Percentiles rank a stretch among this genome's conserved stretches.
These are phyloP conservation scores for Hestina assimilis DNA, from an alignment of 1,140 invertebrate species.

Conservation along the genomic window DNA sequence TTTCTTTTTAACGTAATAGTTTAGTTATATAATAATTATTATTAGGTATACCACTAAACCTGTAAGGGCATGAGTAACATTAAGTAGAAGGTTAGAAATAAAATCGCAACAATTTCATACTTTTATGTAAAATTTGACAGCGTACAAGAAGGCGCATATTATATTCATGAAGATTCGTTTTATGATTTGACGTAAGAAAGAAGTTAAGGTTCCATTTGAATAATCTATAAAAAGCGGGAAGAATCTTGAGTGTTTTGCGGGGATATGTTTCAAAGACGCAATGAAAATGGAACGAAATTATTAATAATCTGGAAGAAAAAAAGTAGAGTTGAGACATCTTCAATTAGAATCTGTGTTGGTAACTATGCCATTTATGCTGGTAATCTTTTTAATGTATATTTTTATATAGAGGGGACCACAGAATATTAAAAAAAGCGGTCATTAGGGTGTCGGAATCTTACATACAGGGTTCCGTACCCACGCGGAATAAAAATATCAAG, in stretches of 20 bases:
- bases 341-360: too few relatives aligned
- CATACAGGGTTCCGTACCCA: too few relatives aligned
- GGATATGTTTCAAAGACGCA: neutral
- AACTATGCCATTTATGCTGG: too few relatives aligned
- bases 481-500: too few relatives aligned
- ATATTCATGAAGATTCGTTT: constrained; percentile 49
- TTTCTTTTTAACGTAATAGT: too few relatives aligned
- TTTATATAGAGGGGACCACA: too few relatives aligned
- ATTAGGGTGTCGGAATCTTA: too few relatives aligned
- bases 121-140: constrained; percentile 17
- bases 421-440: too few relatives aligned
- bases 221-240: constrained; percentile 39
- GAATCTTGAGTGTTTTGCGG: neutral
- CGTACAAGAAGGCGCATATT: constrained; percentile 23
- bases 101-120: constrained; percentile 11
- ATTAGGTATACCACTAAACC: too few relatives aligned
- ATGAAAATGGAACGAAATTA: neutral
- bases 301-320: neutral
- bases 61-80: neutral
- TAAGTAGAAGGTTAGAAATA: constrained; percentile 8
- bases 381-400: too few relatives aligned
- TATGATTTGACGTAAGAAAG: constrained; percentile 43
- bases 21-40: too few relatives aligned
- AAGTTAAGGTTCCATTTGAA: constrained; percentile 45
- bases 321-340: neutral